Conservation (phyloP, 2,888 invertebrate species). For the Pseudoips prasinana region DNA sequence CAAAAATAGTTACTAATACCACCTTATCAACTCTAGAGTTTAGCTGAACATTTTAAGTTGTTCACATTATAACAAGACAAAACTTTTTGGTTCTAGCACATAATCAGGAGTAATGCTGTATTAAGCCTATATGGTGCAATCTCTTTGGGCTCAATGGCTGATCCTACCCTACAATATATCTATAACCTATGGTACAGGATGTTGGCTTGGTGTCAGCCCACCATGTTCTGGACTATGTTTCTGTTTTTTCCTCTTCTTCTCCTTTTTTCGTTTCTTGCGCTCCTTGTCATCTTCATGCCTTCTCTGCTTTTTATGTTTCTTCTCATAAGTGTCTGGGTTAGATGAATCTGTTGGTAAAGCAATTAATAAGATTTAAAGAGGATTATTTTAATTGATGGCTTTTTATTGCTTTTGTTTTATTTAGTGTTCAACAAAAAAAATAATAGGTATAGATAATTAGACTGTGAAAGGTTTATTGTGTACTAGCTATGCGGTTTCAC, state of each 20-base stretch:
- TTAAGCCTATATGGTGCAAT: conserved; percentile 27
- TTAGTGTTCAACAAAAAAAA: too few species aligned
- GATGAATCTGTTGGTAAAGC: conserved; percentile 74
- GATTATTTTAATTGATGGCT: too few species aligned
- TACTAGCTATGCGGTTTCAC: too few species aligned
- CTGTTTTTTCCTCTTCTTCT: conserved; percentile 97
- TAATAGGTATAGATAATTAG: too few species aligned
- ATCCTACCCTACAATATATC: conserved; percentile 24
- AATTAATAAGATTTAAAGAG: too few species aligned
- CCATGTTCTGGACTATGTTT: conserved; percentile 95
- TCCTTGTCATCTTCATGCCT: conserved; percentile 97
- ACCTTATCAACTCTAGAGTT: too few species aligned
- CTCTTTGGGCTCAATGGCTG: conserved; percentile 55
- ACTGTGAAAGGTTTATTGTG: too few species aligned
- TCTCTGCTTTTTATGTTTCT: conserved; percentile 97
- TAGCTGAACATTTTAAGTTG: too few species aligned
- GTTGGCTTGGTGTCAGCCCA: conserved; percentile 80
- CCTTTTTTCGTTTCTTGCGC: conserved; percentile 96
- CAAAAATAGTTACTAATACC: too few species aligned
- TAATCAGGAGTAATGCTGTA: conserved; percentile 8
- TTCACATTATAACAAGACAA: too few species aligned
- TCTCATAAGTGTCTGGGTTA: conserved; percentile 92
- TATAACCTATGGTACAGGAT: conserved; percentile 54
- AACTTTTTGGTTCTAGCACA: conserved; percentile 15
- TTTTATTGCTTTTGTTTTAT: too few species aligned